phyloP scores from a whole-genome alignment of 2,797 vertebrate genomes.

The Decapterus maruadsi region DNA sequence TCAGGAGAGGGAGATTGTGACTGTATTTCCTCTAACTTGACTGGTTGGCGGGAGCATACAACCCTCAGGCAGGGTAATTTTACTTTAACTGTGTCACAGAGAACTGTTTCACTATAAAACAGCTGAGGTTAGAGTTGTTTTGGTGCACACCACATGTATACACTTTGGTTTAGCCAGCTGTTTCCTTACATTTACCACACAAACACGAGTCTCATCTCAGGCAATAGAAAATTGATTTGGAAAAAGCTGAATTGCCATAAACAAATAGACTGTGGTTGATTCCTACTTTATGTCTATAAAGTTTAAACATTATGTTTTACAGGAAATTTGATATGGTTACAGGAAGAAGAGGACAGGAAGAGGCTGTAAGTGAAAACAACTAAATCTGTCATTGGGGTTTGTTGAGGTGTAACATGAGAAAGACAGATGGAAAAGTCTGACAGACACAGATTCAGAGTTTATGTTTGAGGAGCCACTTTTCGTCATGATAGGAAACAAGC shows the following conservation, averaged over 20 bases:
- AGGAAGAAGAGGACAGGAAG: constrained; percentile 3
- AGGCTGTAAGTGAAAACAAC: background rate
- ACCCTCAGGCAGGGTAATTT: no score
- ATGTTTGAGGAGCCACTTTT: background rate
- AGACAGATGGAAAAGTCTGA: background rate
- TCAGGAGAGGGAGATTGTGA: no score
- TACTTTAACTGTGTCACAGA: background rate
- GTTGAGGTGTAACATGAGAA: background rate
- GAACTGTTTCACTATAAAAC: no score
- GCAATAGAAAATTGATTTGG: no score
- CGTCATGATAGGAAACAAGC: background rate
- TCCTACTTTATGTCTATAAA: background rate
- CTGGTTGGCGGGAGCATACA: no score
- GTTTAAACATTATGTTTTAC: background rate
- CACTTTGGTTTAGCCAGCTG: no score
- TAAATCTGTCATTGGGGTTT: background rate
- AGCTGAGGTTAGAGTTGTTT: no score
- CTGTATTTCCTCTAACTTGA: no score
- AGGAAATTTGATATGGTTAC: background rate
- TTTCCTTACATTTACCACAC: no score
- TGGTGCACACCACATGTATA: no score
- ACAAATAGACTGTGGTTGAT: background rate
- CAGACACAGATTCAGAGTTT: background rate
- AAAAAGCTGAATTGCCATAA: no score
- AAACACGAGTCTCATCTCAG: no score